phyloP scores from a whole-genome alignment of 2,113 vertebrate species.

The Uropsilus gracilis region DNA sequence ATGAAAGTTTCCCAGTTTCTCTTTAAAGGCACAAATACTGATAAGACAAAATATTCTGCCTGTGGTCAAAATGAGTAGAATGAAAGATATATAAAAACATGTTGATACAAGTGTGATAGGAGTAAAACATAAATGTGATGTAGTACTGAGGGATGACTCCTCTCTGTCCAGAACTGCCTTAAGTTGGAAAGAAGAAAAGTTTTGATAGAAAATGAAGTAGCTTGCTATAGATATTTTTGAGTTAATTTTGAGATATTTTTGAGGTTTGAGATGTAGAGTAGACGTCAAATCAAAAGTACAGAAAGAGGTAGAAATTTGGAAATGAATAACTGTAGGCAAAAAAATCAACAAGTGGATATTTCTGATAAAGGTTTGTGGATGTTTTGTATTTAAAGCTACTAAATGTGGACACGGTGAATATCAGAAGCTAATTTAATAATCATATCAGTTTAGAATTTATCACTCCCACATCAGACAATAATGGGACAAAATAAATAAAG shows the following conservation, averaged over 20 bases:
- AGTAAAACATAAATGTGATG: not conserved
- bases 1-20: not conserved
- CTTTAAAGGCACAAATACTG: not conserved
- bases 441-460: not conserved
- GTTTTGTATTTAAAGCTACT: not conserved
- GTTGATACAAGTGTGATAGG: not conserved
- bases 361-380: conserved; percentile 1
- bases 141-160: not conserved
- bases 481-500: not conserved
- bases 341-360: not conserved
- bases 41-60: not conserved
- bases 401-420: not conserved
- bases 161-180: not conserved
- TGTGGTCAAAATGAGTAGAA: not conserved
- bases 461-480: not conserved
- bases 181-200: not conserved
- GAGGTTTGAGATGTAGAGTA: not conserved
- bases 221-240: conserved; percentile 1
- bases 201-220: not conserved
- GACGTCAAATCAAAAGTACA: not conserved
- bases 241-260: too few relatives aligned
- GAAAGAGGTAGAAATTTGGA: not conserved
- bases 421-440: not conserved
- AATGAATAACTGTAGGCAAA: not conserved
- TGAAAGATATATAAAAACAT: not conserved